phyloP scores from a whole-genome alignment of 2,888 invertebrate species.

The Ornithoptera alexandrae region DNA sequence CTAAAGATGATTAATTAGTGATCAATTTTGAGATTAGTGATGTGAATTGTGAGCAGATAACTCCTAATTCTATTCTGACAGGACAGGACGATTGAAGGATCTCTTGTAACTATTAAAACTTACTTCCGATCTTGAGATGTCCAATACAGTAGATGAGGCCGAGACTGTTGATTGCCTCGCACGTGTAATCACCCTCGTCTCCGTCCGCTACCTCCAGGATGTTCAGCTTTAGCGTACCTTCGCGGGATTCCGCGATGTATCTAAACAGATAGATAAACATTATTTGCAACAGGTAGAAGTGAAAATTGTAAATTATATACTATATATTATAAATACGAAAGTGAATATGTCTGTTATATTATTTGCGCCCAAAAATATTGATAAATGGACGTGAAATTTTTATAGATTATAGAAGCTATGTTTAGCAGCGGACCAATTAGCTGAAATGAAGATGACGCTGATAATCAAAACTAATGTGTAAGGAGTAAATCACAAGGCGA shows the following conservation, averaged over 20 bases:
- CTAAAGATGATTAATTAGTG: no score
- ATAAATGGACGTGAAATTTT: background rate
- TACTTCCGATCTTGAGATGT: constrained; percentile 93
- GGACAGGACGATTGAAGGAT: background rate
- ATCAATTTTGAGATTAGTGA: no score
- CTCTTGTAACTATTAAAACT: constrained; percentile 60
- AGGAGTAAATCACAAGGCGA: no score
- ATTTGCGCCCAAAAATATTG: background rate
- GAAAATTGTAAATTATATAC: background rate
- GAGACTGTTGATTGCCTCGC: constrained; percentile 95
- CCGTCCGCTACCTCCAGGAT: constrained; percentile 93
- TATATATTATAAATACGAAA: background rate
- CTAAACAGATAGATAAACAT: constrained; percentile 43
- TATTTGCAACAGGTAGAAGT: background rate
- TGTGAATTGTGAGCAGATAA: no score
- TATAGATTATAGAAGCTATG: background rate
- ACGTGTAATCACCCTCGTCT: constrained; percentile 97
- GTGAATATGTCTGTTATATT: background rate
- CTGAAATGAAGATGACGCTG: no score
- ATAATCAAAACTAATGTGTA: no score
- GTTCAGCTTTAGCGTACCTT: constrained; percentile 90
- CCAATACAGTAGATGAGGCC: constrained; percentile 94
- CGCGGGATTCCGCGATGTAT: constrained; percentile 81
- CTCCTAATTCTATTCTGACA: background rate
- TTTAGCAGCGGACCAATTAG: background rate